Conservation (phyloP, 2,113 vertebrate species). For the Neolamprologus hecqui region DNA sequence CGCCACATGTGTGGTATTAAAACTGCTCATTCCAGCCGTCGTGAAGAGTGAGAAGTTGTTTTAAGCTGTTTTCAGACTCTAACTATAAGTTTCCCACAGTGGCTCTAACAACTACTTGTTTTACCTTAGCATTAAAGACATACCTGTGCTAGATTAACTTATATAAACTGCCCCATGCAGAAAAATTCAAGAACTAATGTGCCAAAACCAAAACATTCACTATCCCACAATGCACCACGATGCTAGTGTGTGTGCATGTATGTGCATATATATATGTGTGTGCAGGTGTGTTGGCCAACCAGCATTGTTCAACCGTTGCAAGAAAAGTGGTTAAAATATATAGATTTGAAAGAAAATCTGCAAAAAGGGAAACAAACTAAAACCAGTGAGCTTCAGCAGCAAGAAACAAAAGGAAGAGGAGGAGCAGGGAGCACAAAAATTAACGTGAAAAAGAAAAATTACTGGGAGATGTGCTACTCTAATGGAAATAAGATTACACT, state of each 20-base stretch:
- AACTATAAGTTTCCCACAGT: neutral
- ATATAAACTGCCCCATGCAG: conserved; percentile 66
- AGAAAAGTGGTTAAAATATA: conserved; percentile 30
- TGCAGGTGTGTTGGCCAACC: conserved; percentile 37
- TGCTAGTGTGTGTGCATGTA: conserved; percentile 59
- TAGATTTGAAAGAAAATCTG: conserved; percentile 4
- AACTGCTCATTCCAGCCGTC: conserved; percentile 4
- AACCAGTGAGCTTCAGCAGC: conserved; percentile 36
- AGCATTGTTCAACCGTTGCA: conserved; percentile 39
- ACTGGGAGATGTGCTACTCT: neutral
- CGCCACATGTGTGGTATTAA: neutral
- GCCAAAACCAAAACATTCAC: conserved; percentile 71
- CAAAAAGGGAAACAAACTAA: neutral
- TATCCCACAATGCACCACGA: conserved; percentile 79
- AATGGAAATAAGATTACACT: conserved; percentile 12
- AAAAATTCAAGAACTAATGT: conserved; percentile 51
- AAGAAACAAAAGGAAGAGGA: neutral
- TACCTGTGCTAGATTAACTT: neutral
- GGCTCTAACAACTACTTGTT: neutral
- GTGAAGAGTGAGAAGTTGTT: neutral
- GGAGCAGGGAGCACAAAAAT: neutral
- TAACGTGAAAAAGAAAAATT: neutral
- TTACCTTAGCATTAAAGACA: neutral
- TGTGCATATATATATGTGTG: conserved; percentile 18
- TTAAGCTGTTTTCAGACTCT: neutral